Evolutionary conservation across 2,113 vertebrate species (phyloP).

Genomic region (Menidia beryllina): DNA sequence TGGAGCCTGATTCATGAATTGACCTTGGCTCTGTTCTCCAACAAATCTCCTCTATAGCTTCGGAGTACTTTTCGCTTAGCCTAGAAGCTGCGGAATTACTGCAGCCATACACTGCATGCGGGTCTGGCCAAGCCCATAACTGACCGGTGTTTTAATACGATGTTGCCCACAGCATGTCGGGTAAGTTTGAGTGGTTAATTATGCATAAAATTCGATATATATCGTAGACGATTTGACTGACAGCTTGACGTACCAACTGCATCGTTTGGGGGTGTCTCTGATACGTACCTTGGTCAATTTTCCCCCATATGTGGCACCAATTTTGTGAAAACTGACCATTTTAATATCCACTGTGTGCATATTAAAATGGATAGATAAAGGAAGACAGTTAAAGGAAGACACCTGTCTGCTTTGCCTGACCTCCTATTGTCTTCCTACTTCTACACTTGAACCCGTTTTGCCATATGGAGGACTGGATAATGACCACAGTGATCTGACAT

Average conservation of each 20-base stretch:
- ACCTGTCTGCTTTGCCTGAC: constrained; percentile 20
- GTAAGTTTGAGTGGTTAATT: not conserved
- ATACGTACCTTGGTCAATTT: constrained; percentile 62
- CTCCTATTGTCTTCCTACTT: constrained; percentile 1
- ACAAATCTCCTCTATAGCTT: constrained; percentile 47
- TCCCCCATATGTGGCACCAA: constrained; percentile 13
- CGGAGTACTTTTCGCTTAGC: constrained; percentile 16
- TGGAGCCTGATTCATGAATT: constrained; percentile 71
- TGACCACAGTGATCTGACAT: constrained; percentile 10
- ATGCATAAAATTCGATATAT: not conserved
- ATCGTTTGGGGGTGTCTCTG: constrained; percentile 15
- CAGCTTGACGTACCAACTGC: constrained; percentile 28
- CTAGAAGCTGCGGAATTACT: constrained; percentile 28
- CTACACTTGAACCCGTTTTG: not conserved
- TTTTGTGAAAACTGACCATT: constrained; percentile 46
- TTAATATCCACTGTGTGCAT: constrained; percentile 51
- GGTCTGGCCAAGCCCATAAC: constrained; percentile 7
- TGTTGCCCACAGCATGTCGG: not conserved
- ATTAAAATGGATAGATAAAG: no score
- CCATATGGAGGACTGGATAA: not conserved
- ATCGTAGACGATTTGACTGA: constrained; percentile 41
- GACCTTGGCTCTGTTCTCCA: constrained; percentile 67
- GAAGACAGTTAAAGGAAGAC: constrained; percentile 12
- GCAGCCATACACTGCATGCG: constrained; percentile 3
- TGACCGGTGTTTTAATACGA: not conserved